Conservation (phyloP, 37 sponge, comb jelly and placozoan genomes). For the Haliclona indistincta region DNA sequence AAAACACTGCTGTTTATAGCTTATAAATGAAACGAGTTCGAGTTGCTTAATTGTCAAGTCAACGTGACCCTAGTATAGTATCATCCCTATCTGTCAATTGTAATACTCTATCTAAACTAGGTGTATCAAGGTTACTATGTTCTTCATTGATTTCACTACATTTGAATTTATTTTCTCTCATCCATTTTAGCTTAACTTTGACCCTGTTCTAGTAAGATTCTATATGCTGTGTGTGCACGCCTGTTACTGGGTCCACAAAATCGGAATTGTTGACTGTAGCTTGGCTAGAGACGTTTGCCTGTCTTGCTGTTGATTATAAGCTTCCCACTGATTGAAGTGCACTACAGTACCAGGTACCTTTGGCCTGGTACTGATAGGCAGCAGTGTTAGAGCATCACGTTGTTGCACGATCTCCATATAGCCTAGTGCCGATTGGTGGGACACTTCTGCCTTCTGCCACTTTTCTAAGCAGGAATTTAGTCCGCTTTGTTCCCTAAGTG, state of each 20-base stretch:
- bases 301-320: constrained; percentile 23
- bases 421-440: constrained; percentile 32
- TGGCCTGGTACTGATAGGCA: constrained; percentile 59
- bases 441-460: constrained; percentile 60
- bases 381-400: constrained; percentile 59
- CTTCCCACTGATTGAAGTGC: constrained; percentile 58
- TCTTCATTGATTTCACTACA: too few species aligned
- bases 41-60: too few species aligned
- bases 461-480: too few species aligned
- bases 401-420: constrained; percentile 61
- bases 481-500: too few species aligned
- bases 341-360: constrained; percentile 39
- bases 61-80: too few species aligned
- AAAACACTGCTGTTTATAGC: too few species aligned
- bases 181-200: constrained; percentile 57
- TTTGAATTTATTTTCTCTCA: constrained; percentile 62
- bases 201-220: constrained; percentile 72
- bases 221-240: constrained; percentile 65
- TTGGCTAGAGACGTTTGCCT: constrained; percentile 42
- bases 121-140: too few species aligned
- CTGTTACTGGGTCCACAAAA: constrained; percentile 59
- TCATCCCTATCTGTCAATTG: too few species aligned
- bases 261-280: constrained; percentile 58
- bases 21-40: too few species aligned
- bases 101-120: too few species aligned